Evolutionary conservation across 2,113 vertebrate genomes (phyloP).

Genomic region (Caloenas nicobarica): DNA sequence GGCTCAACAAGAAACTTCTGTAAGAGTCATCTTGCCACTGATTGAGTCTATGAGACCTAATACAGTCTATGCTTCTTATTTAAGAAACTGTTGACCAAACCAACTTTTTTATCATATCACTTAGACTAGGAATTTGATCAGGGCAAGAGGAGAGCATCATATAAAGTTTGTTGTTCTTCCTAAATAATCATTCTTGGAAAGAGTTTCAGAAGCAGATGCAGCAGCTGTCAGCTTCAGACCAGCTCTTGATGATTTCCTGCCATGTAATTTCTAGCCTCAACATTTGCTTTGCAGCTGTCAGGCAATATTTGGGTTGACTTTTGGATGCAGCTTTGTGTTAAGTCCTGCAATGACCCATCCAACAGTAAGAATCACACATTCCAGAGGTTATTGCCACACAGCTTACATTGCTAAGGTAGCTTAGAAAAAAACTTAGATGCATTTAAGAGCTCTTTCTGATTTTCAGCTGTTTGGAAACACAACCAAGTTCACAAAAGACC

Average conservation of each 20-base stretch:
- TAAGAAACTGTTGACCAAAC: not conserved
- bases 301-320: not conserved
- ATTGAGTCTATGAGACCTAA: not conserved
- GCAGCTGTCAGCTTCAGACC: not conserved
- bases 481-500: not conserved
- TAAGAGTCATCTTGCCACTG: not conserved
- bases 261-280: not conserved
- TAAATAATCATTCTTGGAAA: not conserved
- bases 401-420: not conserved
- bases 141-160: not conserved
- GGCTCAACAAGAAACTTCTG: not conserved
- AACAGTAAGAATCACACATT: not conserved
- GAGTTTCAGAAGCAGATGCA: not conserved
- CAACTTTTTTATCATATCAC: not conserved
- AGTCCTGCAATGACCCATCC: not conserved
- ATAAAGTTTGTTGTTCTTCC: not conserved
- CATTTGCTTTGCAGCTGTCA: constrained; percentile 11
- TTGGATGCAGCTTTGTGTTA: not conserved
- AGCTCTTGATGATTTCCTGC: not conserved
- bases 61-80: not conserved
- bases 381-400: not conserved
- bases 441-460: not conserved
- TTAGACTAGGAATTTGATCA: not conserved
- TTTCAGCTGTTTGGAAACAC: not conserved
- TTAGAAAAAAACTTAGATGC: not conserved